Percentiles rank a stretch among this genome's conserved stretches.
These are phyloP conservation scores for Calliopsis andreniformis DNA, from an alignment of 1,140 invertebrate species.

Conservation along the genomic window DNA sequence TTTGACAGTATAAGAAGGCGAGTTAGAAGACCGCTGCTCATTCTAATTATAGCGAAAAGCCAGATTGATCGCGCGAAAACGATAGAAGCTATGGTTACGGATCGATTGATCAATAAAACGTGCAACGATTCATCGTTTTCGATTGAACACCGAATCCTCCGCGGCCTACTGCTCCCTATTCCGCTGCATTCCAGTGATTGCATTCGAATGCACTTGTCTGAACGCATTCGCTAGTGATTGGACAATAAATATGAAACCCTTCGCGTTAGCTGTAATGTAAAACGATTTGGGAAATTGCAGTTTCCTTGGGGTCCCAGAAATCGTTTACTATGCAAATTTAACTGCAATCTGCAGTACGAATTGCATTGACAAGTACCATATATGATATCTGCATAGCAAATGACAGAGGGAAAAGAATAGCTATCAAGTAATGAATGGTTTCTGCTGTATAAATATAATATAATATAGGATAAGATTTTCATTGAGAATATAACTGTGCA, in stretches of 20 bases:
- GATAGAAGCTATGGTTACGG: constrained; percentile 48
- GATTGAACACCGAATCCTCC: background rate
- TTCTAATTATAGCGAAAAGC: constrained; percentile 30
- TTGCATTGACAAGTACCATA: too few species aligned
- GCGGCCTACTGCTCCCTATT: background rate
- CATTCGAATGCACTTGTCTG: background rate
- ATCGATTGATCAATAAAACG: constrained; percentile 60
- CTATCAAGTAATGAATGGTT: too few species aligned
- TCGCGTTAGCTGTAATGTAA: background rate
- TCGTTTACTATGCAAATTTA: too few species aligned
- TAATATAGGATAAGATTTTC: too few species aligned
- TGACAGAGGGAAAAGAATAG: too few species aligned
- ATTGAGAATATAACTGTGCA: background rate
- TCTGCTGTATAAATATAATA: too few species aligned
- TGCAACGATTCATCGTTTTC: constrained; percentile 40
- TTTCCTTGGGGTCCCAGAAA: background rate
- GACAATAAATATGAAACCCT: background rate
- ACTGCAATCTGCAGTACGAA: too few species aligned
- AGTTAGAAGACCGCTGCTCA: background rate
- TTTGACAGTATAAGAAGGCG: too few species aligned
- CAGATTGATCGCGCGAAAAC: constrained; percentile 34
- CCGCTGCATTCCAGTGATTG: background rate
- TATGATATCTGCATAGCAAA: too few species aligned
- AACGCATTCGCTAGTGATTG: background rate
- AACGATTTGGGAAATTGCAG: background rate